phyloP scores from a whole-genome alignment of 2,888 invertebrate genomes.

The Cremastobaeus sp. region DNA sequence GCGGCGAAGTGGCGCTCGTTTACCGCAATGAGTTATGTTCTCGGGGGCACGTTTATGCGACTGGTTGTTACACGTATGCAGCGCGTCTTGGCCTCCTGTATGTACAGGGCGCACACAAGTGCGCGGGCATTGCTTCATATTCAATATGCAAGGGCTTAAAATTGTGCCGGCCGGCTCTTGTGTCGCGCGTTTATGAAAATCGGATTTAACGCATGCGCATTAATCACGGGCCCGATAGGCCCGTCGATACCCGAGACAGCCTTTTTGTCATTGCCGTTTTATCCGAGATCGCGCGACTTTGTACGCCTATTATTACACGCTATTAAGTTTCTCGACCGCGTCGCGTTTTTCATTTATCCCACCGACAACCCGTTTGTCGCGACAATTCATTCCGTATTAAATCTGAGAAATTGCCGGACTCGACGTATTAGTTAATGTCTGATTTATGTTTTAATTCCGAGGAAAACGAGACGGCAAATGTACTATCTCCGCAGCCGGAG shows the following conservation, averaged over 20 bases:
- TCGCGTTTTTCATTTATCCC: conserved; percentile 4
- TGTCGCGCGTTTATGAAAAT: conserved; percentile 43
- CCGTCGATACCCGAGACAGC: background rate
- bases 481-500: too few relatives aligned
- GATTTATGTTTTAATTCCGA: background rate
- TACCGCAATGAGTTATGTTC: conserved; percentile 73
- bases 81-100: conserved; percentile 55
- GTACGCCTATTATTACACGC: conserved; percentile 21
- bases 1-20: conserved; percentile 70
- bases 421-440: too few relatives aligned
- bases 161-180: conserved; percentile 37
- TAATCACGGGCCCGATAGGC: conserved; percentile 22
- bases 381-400: too few relatives aligned
- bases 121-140: conserved; percentile 56
- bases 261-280: conserved; percentile 8
- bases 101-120: conserved; percentile 48
- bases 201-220: conserved; percentile 30
- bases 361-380: conserved; percentile 1
- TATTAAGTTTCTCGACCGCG: conserved; percentile 26
- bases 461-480: too few relatives aligned
- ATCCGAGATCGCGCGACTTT: conserved; percentile 2
- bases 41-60: conserved; percentile 69
- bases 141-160: conserved; percentile 55
- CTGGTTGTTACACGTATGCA: conserved; percentile 65
- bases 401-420: too few relatives aligned